Evolutionary conservation across 2,888 invertebrate genomes (phyloP).

Genomic region (Adela reaumurella): DNA sequence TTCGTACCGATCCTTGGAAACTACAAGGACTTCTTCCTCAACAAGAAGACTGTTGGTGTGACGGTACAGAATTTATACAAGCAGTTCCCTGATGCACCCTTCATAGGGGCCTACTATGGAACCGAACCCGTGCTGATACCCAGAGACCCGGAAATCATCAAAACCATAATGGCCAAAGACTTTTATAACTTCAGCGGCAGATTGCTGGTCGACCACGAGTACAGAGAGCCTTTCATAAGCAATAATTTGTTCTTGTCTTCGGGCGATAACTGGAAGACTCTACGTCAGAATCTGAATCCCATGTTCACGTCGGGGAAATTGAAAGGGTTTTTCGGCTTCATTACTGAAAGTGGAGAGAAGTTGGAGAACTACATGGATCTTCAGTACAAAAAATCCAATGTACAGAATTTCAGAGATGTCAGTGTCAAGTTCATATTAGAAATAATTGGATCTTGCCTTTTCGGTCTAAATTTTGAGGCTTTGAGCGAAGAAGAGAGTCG

Average conservation of each 20-base stretch:
- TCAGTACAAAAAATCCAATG: constrained; percentile 6
- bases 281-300: constrained; percentile 15
- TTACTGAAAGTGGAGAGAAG: constrained; percentile 12
- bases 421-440: constrained; percentile 10
- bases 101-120: constrained; percentile 14
- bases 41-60: constrained; percentile 9
- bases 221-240: constrained; percentile 1
- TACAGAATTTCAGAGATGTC: constrained; percentile 8
- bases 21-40: constrained; percentile 10
- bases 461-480: constrained; percentile 8
- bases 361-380: constrained; percentile 11
- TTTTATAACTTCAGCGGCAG: constrained; percentile 16
- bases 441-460: constrained; percentile 8
- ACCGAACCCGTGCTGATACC: constrained; percentile 15
- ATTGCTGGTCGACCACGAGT: constrained; percentile 10
- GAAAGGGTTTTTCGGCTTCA: constrained; percentile 17
- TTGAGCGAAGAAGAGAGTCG: constrained; percentile 7
- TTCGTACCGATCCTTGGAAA: constrained; percentile 13
- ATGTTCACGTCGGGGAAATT: constrained; percentile 13
- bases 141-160: constrained; percentile 14
- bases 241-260: constrained; percentile 9
- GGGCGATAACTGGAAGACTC: constrained; percentile 14
- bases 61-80: constrained; percentile 11
- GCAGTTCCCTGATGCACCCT: constrained; percentile 12
- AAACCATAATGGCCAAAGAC: constrained; percentile 13